phyloP scores from a whole-genome alignment of 1,140 invertebrate species.

The Atopsyche davidsoni region DNA sequence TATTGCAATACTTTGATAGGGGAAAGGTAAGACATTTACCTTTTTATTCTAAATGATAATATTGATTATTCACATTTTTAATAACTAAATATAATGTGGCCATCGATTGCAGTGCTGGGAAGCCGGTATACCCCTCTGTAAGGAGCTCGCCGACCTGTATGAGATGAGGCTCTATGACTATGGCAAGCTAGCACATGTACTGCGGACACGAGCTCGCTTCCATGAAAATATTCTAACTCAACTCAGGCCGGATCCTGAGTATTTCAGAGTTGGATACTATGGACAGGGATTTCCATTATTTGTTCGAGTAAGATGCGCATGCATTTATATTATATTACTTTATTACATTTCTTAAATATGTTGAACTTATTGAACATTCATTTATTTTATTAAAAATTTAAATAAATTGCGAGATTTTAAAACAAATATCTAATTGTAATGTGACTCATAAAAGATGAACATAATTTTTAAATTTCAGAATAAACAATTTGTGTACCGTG shows the following conservation, averaged over 20 bases:
- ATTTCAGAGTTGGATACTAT: slow-evolving; percentile 95
- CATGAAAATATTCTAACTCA: slow-evolving; percentile 86
- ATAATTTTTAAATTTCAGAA: slow-evolving; percentile 71
- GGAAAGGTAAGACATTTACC: slow-evolving; percentile 64
- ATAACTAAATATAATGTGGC: no score
- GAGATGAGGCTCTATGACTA: slow-evolving; percentile 89
- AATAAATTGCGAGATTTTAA: no score
- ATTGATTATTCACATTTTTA: neutral
- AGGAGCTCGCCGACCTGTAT: slow-evolving; percentile 85
- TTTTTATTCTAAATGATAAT: slow-evolving; percentile 10
- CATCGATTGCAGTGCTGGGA: slow-evolving; percentile 82
- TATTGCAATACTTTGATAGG: slow-evolving; percentile 90
- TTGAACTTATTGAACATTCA: neutral
- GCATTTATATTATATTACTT: slow-evolving; percentile 10
- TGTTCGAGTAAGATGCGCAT: slow-evolving; percentile 70
- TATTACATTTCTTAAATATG: slow-evolving; percentile 5
- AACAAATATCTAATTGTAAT: no score
- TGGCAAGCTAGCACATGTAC: slow-evolving; percentile 73
- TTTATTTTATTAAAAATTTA: no score
- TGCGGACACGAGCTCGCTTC: slow-evolving; percentile 82
- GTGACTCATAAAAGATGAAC: no score
- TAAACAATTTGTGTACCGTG: slow-evolving; percentile 93
- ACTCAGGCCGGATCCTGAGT: slow-evolving; percentile 86
- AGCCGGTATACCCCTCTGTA: slow-evolving; percentile 87
- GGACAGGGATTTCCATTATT: slow-evolving; percentile 91